Conservation (phyloP, 2,888 invertebrate species). For the Himalopsyche kuldschensis region DNA sequence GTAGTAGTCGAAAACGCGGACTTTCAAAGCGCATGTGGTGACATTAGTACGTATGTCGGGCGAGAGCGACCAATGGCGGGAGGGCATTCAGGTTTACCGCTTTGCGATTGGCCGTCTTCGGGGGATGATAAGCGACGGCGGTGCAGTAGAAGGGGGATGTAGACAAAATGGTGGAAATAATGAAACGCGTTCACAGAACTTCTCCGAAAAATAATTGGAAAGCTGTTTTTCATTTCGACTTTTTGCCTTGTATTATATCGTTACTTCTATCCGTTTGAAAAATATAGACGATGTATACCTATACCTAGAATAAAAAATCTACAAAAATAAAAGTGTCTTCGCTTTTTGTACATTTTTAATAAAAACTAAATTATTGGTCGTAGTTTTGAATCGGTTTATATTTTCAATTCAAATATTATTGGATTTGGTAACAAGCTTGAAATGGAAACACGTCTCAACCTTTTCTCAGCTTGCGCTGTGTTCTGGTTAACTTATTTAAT, state of each 20-base stretch:
- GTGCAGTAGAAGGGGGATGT: background rate
- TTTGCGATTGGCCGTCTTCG: conserved; percentile 47
- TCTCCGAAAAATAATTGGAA: conserved; percentile 41
- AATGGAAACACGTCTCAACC: too few relatives aligned
- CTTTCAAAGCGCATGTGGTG: background rate
- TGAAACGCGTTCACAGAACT: conserved; percentile 42
- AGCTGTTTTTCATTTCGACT: background rate
- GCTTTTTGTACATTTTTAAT: too few relatives aligned
- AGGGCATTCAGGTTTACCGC: conserved; percentile 45
- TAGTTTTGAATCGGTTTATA: too few relatives aligned
- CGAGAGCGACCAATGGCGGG: conserved; percentile 18
- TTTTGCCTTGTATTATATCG: background rate
- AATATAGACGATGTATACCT: background rate
- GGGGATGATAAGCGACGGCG: conserved; percentile 41
- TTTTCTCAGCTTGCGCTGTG: too few relatives aligned
- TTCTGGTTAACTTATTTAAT: too few relatives aligned
- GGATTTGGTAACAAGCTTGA: too few relatives aligned
- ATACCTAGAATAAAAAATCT: too few relatives aligned
- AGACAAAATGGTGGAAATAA: conserved; percentile 23
- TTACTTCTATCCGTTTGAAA: background rate
- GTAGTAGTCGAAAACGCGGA: background rate
- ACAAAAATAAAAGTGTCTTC: too few relatives aligned
- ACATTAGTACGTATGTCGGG: background rate
- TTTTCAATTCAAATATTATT: too few relatives aligned
- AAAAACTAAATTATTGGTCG: too few relatives aligned